Evolutionary conservation across 2,113 vertebrate genomes (phyloP).

Genomic region (Cyphomyrus discorhynchus): DNA sequence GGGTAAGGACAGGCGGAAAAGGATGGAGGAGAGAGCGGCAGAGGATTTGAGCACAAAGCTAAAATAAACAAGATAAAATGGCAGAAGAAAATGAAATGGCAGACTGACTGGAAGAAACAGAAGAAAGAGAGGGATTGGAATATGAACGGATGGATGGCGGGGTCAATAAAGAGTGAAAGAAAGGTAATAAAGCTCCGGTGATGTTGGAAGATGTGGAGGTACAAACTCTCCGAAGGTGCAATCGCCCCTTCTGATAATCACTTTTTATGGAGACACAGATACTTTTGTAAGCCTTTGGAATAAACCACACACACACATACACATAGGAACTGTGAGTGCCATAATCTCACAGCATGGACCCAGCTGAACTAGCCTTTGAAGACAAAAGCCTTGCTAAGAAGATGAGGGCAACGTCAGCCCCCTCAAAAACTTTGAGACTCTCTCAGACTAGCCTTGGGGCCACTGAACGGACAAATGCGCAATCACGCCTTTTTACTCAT

Average conservation of each 20-base stretch:
- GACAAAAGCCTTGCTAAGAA: constrained; percentile 53
- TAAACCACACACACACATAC: constrained; percentile 8
- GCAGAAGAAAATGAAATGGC: constrained; percentile 15
- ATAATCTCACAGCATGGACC: constrained; percentile 36
- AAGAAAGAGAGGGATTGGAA: background rate
- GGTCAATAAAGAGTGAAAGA: constrained; percentile 6
- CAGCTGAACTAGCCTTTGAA: constrained; percentile 52
- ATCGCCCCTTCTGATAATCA: background rate
- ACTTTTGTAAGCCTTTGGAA: background rate
- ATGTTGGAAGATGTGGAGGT: background rate
- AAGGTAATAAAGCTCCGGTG: background rate
- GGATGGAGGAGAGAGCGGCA: constrained; percentile 23
- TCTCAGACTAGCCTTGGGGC: constrained; percentile 25
- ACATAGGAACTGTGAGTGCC: constrained; percentile 18
- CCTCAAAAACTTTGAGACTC: constrained; percentile 34
- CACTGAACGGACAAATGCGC: constrained; percentile 17
- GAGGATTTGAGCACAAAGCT: constrained; percentile 14
- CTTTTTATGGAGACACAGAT: background rate
- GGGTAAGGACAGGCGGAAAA: constrained; percentile 31
- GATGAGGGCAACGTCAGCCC: constrained; percentile 49
- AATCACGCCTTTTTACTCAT: constrained; percentile 16
- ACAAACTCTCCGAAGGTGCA: background rate
- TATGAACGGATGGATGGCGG: background rate
- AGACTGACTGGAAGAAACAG: constrained; percentile 10
- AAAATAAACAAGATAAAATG: constrained; percentile 24